Percentiles rank a stretch among this genome's conserved stretches.
Evolutionary conservation across 2,797 vertebrate species (phyloP).

Genomic region (Pygocentrus nattereri): DNA sequence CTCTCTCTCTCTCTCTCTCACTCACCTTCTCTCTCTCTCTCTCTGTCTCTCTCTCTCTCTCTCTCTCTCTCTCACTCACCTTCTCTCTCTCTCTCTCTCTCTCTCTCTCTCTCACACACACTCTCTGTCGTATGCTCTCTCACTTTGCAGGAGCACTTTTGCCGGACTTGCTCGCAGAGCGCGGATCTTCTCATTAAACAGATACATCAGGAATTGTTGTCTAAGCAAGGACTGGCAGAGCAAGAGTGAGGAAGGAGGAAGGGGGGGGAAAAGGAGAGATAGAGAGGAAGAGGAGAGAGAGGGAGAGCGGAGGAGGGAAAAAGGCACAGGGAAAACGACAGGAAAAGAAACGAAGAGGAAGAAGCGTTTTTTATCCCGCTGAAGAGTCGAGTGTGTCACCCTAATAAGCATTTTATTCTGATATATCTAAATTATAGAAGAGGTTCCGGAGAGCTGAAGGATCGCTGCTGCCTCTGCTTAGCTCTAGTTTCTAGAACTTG

Average conservation of each 20-base stretch:
- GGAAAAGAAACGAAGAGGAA: slow-evolving; percentile 62
- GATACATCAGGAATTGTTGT: slow-evolving; percentile 83
- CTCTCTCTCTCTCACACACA: slow-evolving; percentile 4
- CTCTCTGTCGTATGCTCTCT: no score
- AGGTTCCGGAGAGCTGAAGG: slow-evolving; percentile 62
- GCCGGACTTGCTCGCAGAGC: slow-evolving; percentile 77
- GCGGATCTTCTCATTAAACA: slow-evolving; percentile 82
- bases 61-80: slow-evolving; percentile 15
- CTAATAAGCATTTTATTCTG: slow-evolving; percentile 53
- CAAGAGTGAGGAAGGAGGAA: slow-evolving; percentile 50
- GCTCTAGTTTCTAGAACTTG: slow-evolving; percentile 82
- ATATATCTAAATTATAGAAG: slow-evolving; percentile 55
- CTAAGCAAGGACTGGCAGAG: slow-evolving; percentile 82
- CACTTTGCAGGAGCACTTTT: slow-evolving; percentile 66
- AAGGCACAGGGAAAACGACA: slow-evolving; percentile 25
- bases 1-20: neutral
- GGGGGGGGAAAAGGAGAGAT: slow-evolving; percentile 32
- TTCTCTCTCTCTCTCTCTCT: slow-evolving; percentile 19
- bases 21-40: slow-evolving; percentile 2
- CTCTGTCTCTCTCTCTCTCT: slow-evolving; percentile 1
- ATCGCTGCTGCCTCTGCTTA: slow-evolving; percentile 77
- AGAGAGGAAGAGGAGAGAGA: slow-evolving; percentile 57
- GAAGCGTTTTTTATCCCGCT: slow-evolving; percentile 75
- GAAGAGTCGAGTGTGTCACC: slow-evolving; percentile 60
- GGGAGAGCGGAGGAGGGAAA: neutral